Percentiles rank a stretch among this genome's conserved stretches.
These are phyloP conservation scores for Orthosia gracilis DNA, from an alignment of 2,888 invertebrate genomes.

Conservation along the genomic window DNA sequence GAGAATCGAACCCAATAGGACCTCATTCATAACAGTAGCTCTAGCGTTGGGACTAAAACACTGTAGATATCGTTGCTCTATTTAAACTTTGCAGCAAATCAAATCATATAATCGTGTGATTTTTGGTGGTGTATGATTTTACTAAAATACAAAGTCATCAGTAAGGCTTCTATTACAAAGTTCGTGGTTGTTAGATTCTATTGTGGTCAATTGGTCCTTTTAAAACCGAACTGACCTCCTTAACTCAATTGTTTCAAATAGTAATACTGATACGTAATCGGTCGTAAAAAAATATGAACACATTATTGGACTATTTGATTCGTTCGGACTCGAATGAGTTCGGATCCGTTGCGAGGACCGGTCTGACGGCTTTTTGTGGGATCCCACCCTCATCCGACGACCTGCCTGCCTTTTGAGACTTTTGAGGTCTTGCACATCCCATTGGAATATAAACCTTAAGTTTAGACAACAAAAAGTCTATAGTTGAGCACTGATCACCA, in stretches of 20 bases:
- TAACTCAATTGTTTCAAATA: constrained; percentile 48
- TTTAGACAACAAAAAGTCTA: constrained; percentile 47
- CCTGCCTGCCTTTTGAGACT: constrained; percentile 75
- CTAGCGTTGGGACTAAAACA: not conserved
- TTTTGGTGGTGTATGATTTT: too few species aligned
- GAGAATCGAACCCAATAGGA: not conserved
- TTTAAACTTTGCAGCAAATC: not conserved
- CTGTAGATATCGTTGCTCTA: not conserved
- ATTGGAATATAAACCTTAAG: constrained; percentile 61
- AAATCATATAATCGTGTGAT: too few species aligned
- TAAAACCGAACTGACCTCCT: not conserved
- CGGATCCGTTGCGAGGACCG: constrained; percentile 81
- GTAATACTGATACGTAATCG: constrained; percentile 70
- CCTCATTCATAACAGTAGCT: not conserved
- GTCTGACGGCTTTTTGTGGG: constrained; percentile 87
- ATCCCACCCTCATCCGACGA: constrained; percentile 86
- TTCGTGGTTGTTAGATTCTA: not conserved
- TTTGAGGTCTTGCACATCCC: constrained; percentile 59
- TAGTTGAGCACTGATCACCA: constrained; percentile 47
- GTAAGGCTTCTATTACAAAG: not conserved
- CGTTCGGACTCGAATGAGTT: constrained; percentile 77
- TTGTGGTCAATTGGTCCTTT: not conserved
- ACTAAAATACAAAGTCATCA: too few species aligned
- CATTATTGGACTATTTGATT: constrained; percentile 83
- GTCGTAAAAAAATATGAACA: constrained; percentile 79